These are phyloP conservation scores for Crocidura indochinensis DNA, from an alignment of 2,797 vertebrate species.

Conservation along the genomic window DNA sequence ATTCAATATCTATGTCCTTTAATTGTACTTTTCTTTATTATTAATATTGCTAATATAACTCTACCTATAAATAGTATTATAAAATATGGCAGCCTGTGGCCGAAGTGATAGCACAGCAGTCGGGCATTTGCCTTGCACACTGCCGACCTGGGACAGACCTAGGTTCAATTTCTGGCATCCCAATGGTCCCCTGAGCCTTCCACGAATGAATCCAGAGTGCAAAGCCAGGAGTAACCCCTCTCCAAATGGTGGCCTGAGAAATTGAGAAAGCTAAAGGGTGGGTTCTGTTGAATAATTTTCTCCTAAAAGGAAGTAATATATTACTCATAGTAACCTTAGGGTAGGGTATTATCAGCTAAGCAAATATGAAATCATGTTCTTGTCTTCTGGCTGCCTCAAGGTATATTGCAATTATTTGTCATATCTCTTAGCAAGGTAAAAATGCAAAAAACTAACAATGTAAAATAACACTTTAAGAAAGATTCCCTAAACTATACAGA, in stretches of 20 bases:
- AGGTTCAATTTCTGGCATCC: too few relatives aligned
- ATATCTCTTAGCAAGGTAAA: background rate
- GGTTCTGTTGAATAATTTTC: background rate
- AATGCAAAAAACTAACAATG: background rate
- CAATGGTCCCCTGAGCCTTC: too few relatives aligned
- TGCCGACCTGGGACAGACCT: too few relatives aligned
- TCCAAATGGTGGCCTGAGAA: background rate
- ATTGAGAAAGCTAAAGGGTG: background rate
- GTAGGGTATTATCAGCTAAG: constrained; percentile 7
- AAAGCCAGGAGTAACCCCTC: too few relatives aligned
- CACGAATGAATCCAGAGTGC: too few relatives aligned
- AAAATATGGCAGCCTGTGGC: background rate
- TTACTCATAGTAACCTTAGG: constrained; percentile 1
- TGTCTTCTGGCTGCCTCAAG: background rate
- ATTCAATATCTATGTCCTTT: too few relatives aligned
- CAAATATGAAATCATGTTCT: background rate
- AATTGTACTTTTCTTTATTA: background rate
- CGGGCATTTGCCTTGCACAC: too few relatives aligned
- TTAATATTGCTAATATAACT: background rate
- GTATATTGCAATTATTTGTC: background rate
- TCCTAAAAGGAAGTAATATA: background rate
- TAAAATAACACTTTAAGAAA: background rate
- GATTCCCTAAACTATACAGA: too few relatives aligned
- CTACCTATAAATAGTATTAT: background rate
- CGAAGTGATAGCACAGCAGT: too few relatives aligned